phyloP scores from a whole-genome alignment of 2,888 invertebrate genomes.

The Hermaeophaga mercurialis region DNA sequence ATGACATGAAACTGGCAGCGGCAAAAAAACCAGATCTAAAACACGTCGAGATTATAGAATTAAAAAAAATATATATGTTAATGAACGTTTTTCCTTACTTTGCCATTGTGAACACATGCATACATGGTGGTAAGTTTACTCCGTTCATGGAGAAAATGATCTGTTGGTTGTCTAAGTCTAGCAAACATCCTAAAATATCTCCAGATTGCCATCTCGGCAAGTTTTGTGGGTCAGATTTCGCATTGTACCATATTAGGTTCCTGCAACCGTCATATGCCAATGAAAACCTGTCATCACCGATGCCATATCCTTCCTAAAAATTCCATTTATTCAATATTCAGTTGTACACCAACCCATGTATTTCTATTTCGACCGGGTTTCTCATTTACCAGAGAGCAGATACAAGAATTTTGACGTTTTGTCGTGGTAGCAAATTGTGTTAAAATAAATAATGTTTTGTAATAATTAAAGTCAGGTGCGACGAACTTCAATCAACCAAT shows the following conservation, averaged over 20 bases:
- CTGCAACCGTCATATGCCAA: slow-evolving; percentile 93
- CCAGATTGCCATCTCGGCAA: slow-evolving; percentile 79
- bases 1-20: slow-evolving; percentile 95
- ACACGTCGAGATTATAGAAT: slow-evolving; percentile 12
- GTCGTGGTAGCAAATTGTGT: too few species aligned
- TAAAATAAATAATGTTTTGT: too few species aligned
- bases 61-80: not conserved
- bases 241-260: slow-evolving; percentile 87
- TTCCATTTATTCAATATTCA: not conserved
- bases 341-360: too few species aligned
- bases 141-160: slow-evolving; percentile 88
- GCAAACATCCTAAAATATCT: slow-evolving; percentile 82
- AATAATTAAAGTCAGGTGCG: too few species aligned
- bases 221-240: slow-evolving; percentile 67
- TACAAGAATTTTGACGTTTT: too few species aligned
- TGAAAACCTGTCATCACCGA: slow-evolving; percentile 89
- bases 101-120: slow-evolving; percentile 76
- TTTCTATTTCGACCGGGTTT: too few species aligned
- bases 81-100: slow-evolving; percentile 61
- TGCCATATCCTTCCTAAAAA: slow-evolving; percentile 88
- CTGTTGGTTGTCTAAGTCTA: slow-evolving; percentile 75
- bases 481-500: too few species aligned
- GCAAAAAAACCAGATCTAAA: slow-evolving; percentile 87
- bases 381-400: too few species aligned
- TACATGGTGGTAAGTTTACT: slow-evolving; percentile 68